Percentiles rank a stretch among this genome's conserved stretches.
Conservation (phyloP, 2,113 vertebrate genomes). For the Panthera tigris region DNA sequence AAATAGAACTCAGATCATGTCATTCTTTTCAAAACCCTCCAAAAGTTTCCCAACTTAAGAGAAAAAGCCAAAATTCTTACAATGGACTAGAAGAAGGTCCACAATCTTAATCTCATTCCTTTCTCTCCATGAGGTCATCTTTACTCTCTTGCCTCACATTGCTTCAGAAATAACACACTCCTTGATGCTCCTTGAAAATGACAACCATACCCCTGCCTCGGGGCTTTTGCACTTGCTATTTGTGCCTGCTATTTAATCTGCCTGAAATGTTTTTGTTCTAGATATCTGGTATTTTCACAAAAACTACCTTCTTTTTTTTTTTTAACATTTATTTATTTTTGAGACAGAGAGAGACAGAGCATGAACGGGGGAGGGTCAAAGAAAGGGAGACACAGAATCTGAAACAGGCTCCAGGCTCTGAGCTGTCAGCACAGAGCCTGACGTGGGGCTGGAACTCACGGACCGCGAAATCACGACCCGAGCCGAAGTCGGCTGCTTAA, state of each 20-base stretch:
- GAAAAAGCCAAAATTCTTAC: neutral
- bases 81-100: neutral
- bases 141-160: neutral
- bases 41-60: neutral
- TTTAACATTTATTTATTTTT: too few species aligned
- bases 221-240: neutral
- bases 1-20: neutral
- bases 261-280: neutral
- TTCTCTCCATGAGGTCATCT: neutral
- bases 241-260: neutral
- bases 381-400: too few species aligned
- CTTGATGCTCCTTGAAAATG: neutral
- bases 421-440: too few species aligned
- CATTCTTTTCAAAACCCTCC: neutral
- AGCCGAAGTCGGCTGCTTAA: too few species aligned
- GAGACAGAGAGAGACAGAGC: too few species aligned
- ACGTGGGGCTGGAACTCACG: too few species aligned
- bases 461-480: fast-evolving
- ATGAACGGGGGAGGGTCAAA: too few species aligned
- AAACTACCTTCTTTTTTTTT: neutral
- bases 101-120: neutral
- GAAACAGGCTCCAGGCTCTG: too few species aligned
- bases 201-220: neutral
- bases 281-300: neutral
- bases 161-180: neutral